Percentiles rank a stretch among this genome's conserved stretches.
These are phyloP conservation scores for Dascyllus trimaculatus DNA, from an alignment of 2,113 vertebrate genomes.

Conservation along the genomic window DNA sequence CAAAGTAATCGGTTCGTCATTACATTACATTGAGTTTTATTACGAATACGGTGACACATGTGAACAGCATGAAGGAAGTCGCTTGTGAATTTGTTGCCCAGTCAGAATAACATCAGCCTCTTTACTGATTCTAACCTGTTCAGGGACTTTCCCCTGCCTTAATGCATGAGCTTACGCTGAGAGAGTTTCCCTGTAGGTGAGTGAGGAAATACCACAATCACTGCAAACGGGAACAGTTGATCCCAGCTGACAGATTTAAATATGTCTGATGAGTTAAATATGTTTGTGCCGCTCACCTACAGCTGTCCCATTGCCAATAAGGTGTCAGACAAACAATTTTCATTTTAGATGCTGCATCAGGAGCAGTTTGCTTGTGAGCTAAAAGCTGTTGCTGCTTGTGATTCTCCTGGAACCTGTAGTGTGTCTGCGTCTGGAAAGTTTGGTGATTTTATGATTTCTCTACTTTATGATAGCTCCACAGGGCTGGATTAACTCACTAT, in stretches of 20 bases:
- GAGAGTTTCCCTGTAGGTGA: slow-evolving; percentile 1
- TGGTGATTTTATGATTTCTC: too few relatives aligned
- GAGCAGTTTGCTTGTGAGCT: too few relatives aligned
- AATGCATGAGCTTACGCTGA: neutral
- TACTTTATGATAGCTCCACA: too few relatives aligned
- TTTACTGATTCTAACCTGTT: slow-evolving; percentile 8
- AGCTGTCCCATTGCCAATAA: too few relatives aligned
- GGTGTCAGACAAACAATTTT: too few relatives aligned
- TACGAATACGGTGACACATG: slow-evolving; percentile 17
- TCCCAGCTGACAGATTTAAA: neutral
- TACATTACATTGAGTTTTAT: neutral
- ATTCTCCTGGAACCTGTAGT: too few relatives aligned
- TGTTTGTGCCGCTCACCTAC: too few relatives aligned
- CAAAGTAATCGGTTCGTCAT: fast-evolving
- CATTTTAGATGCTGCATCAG: too few relatives aligned
- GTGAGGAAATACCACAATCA: slow-evolving; percentile 2
- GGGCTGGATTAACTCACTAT: too few relatives aligned
- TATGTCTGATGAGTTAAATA: too few relatives aligned
- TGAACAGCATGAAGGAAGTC: slow-evolving; percentile 13
- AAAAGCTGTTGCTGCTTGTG: too few relatives aligned
- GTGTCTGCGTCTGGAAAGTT: too few relatives aligned
- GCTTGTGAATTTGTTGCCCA: slow-evolving; percentile 2
- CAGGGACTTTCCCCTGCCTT: slow-evolving; percentile 25
- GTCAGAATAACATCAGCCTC: neutral
- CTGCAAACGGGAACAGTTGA: neutral